Evolutionary conservation across 1,140 invertebrate species (phyloP), one percentile per base, ranked within the genome.

Genomic region (Chironomus striatipennis): DNA sequence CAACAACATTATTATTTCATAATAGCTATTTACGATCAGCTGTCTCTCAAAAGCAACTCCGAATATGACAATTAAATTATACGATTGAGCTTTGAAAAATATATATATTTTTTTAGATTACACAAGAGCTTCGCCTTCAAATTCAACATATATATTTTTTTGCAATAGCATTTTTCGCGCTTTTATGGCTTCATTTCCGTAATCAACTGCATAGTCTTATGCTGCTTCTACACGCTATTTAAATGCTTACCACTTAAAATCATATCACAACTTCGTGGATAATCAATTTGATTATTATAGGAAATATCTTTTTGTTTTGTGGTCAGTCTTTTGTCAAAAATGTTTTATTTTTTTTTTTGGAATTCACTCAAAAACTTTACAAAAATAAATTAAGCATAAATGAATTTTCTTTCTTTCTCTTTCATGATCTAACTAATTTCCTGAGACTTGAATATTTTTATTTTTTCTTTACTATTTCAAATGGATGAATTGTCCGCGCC

Each of bases 111-210:
- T 57, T 57, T 15, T 57, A 57, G 12, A n/a, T n/a, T n/a, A 57
- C 47, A 57, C 12, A n/a, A 57, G 12, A 57, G 47, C 47, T 57
- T 57, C 47, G 47, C 47, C 47, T 57, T 57, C 47, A 57, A 57
- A 57, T 10, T 5, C 12, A n/a, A 57, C 47, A n/a, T 57, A 57
- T n/a, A 57, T 57, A 12, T 12, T n/a, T 12, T 15, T 57, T 57
- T 57, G 47, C 47, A 57, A 57, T 15, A 57, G 12, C n/a, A n/a
- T 57, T n/a, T 57, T 57, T 57, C 47, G 47, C 47, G 47, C 47
- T n/a, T 57, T 57, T 57, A 57, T 57, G 12, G n/a, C 47, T 57
- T 57, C 47, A 57, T 57, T 57, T 57, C 47, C 47, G 47, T n/a
- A 57, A 57, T 34, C 47, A 57, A 57, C 12, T 10, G n/a, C 12